Evolutionary conservation across 2,888 invertebrate species (phyloP), one percentile per base, ranked within the genome.

Genomic region (Brachypterus glaber): DNA sequence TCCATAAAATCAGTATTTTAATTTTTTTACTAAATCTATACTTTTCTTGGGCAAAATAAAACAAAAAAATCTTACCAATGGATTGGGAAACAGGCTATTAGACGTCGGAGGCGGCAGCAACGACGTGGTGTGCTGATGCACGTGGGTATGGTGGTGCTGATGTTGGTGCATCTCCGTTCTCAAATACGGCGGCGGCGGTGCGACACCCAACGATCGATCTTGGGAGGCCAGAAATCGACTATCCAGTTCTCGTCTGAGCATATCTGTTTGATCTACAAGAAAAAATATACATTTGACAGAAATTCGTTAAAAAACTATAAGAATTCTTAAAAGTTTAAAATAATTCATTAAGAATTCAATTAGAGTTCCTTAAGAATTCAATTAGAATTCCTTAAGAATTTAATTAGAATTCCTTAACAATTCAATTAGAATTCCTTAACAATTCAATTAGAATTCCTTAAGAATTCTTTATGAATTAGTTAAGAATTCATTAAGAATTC

Each of bases 131-230:
- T 87, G 86, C 60, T 88, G 88, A 70, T 89, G 90, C 57, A 90
- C 82, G 67, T 89, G 87, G 36, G 87, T 87, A 64, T 89, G 90
- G 61, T 90, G 89, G 68, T 90, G 90, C 66, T 88, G 89, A 71
- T 90, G 90, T 70, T 89, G 89, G 66, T 89, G 90, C 77, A 89
- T 82, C 70, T 88, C 90, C 34, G 87, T 88, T 57, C 86, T 76
- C 58, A 82, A 72, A 53, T 79, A 79, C 35, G 79, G 57, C 41
- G 57, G 66, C 35, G 59, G 65, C 41, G 63, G 67, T 44, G 59
- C 66, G 40, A 66, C 62, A 43, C 74, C 69, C 36, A 72, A 65
- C 41, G 64, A 67, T 49, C 82, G 72, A 54, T 86, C 86, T 62
- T 85, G 83, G 35, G 88, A 85, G 53, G 90, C 89, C 60, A 92